Base-by-base conservation (phyloP, 2,797 vertebrate species). In the Melanotaenia pygmaea region DNA sequence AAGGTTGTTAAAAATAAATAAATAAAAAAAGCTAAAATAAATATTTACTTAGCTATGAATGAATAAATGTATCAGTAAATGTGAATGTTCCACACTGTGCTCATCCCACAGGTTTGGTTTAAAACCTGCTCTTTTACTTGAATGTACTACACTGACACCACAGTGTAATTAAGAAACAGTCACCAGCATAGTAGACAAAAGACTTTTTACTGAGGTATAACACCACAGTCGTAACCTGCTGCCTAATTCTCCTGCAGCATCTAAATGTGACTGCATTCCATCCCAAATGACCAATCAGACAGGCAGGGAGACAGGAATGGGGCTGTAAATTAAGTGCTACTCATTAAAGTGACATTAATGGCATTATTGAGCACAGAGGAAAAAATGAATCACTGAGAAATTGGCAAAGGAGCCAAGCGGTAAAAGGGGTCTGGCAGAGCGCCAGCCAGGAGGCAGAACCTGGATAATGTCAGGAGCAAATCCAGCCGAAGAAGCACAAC, bases 291-390 rank as follows among this genome's bases (percentile, higher is more conserved):
- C 87, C 91, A 85, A 87, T 89, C 72, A 74, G 70, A 72, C 78
- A 37, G 70, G 77, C 80, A 13, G 75, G 72, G 77, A 77, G 80
- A 74, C 89, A 68, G 82, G 79, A 79, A 83, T 69, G 30, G 74
- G 77, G 82, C 63, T 50, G 86, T 92, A 88, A 91, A 90, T 89
- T 77, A 81, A 89, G 86, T 47, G 80, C 79, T 64, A 13, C 88
- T 91, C 86, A 88, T 92, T 89, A 92, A 91, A 88, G 79, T 85
- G 88, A 92, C 87, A 81, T 91, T 90, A 92, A 92, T 88, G 88
- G 85, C 77, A 74, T 89, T 85, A 89, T 84, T 76, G 83, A 91
- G 90, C 77, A 60, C 71, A 40, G 82, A 84, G 83, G 70, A 80
- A 84, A 74, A 83, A 86, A 89, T 83, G 72, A 86, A 89, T 91